Percentiles rank a stretch among this genome's conserved stretches.
Conservation (phyloP, 2,888 invertebrate genomes). For the Ctena decussata region DNA sequence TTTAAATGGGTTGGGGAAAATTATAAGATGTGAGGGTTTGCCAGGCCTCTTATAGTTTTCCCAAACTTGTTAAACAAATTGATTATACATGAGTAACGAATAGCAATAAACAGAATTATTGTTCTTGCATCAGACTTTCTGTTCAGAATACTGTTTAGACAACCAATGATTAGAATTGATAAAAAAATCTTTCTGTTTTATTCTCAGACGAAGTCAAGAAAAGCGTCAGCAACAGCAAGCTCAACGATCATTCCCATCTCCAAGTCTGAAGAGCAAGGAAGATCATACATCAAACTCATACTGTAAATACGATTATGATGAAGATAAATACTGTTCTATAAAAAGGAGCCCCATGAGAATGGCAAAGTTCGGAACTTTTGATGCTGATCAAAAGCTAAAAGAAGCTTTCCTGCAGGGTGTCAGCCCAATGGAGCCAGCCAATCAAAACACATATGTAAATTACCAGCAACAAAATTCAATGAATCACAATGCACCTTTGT, state of each 20-base stretch:
- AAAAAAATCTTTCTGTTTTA: too few species aligned
- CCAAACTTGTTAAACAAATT: too few species aligned
- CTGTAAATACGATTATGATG: conserved; percentile 80
- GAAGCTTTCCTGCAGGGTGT: conserved; percentile 71
- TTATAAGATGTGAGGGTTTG: too few species aligned
- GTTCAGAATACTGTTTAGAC: too few species aligned
- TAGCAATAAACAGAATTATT: too few species aligned
- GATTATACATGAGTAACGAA: too few species aligned
- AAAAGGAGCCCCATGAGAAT: conserved; percentile 79
- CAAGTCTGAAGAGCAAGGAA: conserved; percentile 68
- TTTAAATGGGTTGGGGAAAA: too few species aligned
- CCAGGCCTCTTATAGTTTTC: too few species aligned
- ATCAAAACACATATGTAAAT: conserved; percentile 55
- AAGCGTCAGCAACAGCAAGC: conserved; percentile 39
- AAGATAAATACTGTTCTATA: conserved; percentile 80
- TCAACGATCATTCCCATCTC: conserved; percentile 72
- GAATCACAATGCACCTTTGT: conserved; percentile 58
- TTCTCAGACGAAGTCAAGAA: not conserved
- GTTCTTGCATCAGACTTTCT: too few species aligned
- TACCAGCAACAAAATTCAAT: conserved; percentile 34
- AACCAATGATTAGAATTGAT: too few species aligned
- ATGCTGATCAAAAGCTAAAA: conserved; percentile 65
- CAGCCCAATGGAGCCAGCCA: conserved; percentile 1
- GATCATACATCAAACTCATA: conserved; percentile 70
- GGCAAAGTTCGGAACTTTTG: conserved; percentile 73